Conservation (phyloP, 2,113 vertebrate genomes). For the Gopherus evgoodei region DNA sequence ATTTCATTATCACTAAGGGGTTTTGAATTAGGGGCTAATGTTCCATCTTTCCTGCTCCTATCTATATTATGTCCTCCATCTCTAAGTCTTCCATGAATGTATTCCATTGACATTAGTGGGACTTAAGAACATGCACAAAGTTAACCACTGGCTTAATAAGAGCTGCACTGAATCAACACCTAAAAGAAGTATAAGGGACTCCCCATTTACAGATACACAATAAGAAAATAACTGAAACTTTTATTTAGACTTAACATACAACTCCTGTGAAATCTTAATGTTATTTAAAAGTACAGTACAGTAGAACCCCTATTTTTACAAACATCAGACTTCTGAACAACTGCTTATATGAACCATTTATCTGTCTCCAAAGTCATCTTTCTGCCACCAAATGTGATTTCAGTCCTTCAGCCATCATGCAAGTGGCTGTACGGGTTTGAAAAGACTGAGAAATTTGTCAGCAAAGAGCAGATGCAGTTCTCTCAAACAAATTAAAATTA, state of each 20-base stretch:
- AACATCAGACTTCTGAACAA: too few relatives aligned
- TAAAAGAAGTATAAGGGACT: neutral
- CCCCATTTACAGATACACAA: neutral
- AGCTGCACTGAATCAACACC: neutral
- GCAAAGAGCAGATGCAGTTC: too few relatives aligned
- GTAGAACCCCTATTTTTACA: too few relatives aligned
- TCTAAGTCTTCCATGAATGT: neutral
- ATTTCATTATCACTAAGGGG: neutral
- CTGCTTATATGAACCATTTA: too few relatives aligned
- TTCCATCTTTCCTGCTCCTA: neutral
- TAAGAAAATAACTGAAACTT: neutral
- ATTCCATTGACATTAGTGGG: neutral
- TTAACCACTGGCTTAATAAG: neutral
- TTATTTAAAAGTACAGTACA: neutral
- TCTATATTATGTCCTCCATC: neutral
- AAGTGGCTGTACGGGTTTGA: too few relatives aligned
- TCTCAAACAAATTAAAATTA: too few relatives aligned
- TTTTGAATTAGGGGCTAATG: neutral
- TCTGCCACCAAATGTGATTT: too few relatives aligned
- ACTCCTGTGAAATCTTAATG: neutral
- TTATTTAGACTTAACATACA: neutral
- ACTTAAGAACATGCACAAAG: neutral
- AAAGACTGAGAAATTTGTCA: too few relatives aligned
- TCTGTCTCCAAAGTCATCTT: too few relatives aligned
- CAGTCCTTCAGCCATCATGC: too few relatives aligned